These are phyloP conservation scores for Branchipolynoe longqiensis DNA, from an alignment of 2,888 invertebrate species.

Conservation along the genomic window DNA sequence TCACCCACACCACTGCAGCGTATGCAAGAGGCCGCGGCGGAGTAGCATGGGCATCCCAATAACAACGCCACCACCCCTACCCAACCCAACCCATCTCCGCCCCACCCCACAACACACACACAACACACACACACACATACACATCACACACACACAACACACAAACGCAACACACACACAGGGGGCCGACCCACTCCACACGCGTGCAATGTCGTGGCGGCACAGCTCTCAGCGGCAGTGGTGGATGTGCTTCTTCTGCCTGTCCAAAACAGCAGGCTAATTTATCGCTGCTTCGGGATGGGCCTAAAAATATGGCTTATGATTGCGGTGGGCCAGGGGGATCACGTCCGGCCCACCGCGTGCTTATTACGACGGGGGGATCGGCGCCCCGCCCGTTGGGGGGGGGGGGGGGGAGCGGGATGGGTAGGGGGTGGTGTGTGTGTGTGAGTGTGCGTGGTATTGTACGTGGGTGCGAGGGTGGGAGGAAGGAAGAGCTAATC, in stretches of 20 bases:
- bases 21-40: too few relatives aligned
- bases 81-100: too few relatives aligned
- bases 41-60: too few relatives aligned
- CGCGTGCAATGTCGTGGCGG: too few relatives aligned
- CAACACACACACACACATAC: too few relatives aligned
- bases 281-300: conserved; percentile 48
- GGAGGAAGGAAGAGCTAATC: not conserved
- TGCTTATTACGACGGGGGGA: conserved; percentile 6
- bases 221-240: conserved; percentile 31
- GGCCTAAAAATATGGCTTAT: conserved; percentile 53
- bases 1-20: too few relatives aligned
- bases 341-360: conserved; percentile 30
- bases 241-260: conserved; percentile 34
- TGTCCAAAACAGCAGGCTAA: conserved; percentile 52
- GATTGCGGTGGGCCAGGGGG: conserved; percentile 39
- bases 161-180: not conserved
- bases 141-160: not conserved
- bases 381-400: too few relatives aligned
- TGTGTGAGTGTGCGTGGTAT: not conserved
- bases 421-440: not conserved
- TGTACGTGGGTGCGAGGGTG: not conserved
- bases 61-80: too few relatives aligned
- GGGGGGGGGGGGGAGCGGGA: not conserved
- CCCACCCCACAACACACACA: too few relatives aligned
- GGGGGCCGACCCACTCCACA: too few relatives aligned